Evolutionary conservation across 2,113 vertebrate species (phyloP).

Genomic region (Perccottus glenii): DNA sequence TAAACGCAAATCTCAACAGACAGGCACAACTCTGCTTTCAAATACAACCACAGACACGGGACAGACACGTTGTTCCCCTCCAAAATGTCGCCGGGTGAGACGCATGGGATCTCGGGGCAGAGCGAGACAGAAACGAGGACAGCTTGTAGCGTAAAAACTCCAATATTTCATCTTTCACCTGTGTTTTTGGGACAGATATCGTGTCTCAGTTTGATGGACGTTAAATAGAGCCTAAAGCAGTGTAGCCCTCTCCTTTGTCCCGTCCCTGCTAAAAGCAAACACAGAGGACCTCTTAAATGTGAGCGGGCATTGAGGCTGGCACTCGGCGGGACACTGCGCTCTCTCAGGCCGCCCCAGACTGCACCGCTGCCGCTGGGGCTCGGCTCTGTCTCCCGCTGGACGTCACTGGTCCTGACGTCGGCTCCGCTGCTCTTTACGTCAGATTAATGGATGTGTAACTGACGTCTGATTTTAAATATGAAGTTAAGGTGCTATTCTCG

Average conservation of each 20-base stretch:
- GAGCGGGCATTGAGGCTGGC: slow-evolving; percentile 76
- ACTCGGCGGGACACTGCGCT: slow-evolving; percentile 70
- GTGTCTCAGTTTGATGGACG: slow-evolving; percentile 13
- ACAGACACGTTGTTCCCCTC: slow-evolving; percentile 13
- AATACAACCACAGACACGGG: slow-evolving; percentile 2
- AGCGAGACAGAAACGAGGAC: too few species aligned
- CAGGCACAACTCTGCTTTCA: slow-evolving; percentile 35
- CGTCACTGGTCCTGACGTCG: slow-evolving; percentile 34
- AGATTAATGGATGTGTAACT: slow-evolving; percentile 56
- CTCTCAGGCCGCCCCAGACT: slow-evolving; percentile 44
- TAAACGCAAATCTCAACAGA: slow-evolving; percentile 49
- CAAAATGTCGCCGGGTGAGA: slow-evolving; percentile 10
- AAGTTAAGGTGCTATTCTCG: slow-evolving; percentile 53
- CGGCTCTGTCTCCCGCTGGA: slow-evolving; percentile 7
- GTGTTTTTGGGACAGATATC: slow-evolving; percentile 51
- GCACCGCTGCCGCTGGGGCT: slow-evolving; percentile 19
- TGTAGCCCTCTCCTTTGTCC: slow-evolving; percentile 13
- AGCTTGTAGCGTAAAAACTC: not conserved
- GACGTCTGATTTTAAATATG: slow-evolving; percentile 22
- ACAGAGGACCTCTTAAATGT: slow-evolving; percentile 68
- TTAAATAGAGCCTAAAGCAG: not conserved
- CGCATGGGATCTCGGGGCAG: not conserved
- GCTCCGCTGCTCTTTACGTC: slow-evolving; percentile 54
- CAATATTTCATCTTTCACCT: too few species aligned
- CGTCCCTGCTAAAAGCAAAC: slow-evolving; percentile 25